Base-by-base conservation (phyloP, 2,113 vertebrate species). In the Epinephelus cyanopodus region DNA sequence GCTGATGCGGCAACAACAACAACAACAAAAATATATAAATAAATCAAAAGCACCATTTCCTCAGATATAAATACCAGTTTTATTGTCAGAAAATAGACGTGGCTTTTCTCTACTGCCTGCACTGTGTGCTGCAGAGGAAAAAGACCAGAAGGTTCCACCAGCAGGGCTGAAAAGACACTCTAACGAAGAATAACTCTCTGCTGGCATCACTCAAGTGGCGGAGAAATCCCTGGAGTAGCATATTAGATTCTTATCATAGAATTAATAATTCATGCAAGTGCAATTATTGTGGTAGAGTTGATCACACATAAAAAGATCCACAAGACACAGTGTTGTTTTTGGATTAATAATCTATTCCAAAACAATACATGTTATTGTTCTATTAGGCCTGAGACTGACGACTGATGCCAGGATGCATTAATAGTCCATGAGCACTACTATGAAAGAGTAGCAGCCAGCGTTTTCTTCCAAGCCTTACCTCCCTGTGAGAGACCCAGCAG, bases 11-110 rank as follows among this genome's bases (percentile, higher is more conserved):
- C 53, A 74, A 27, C 57, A 88, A 27, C 63, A 83, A 45, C 79
- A 83, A 83, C 77, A 83, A 83, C 54, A 71, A 58, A 79, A 48
- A 79, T 84, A 65, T 67, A 86, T 63, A 93, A 92, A 81, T 81
- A 84, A 87, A 85, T 74, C 58, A 74, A 82, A 83, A 64, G 53
- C 27, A 78, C 15, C 47, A 70, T 86, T 74, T 89, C 56, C 48
- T 87, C 76, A 74, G 68, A 81, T 92, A 92, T 80, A 92, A 91
- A 91, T 89, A 92, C 62, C 68, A n/a, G 53, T 87, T 92, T 90
- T 88, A 92, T 87, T 91, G 81, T 87, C 62, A 86, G 79, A 86
- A 85, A 86, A 92, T 83, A 81, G 48, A 85, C 17, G 25, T 62
- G 52, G 23, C 37, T 81, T 67, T 72, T 64, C 70, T 45, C 57